Base-by-base conservation (phyloP, 1,140 invertebrate species). In the Atta cephalotes region DNA sequence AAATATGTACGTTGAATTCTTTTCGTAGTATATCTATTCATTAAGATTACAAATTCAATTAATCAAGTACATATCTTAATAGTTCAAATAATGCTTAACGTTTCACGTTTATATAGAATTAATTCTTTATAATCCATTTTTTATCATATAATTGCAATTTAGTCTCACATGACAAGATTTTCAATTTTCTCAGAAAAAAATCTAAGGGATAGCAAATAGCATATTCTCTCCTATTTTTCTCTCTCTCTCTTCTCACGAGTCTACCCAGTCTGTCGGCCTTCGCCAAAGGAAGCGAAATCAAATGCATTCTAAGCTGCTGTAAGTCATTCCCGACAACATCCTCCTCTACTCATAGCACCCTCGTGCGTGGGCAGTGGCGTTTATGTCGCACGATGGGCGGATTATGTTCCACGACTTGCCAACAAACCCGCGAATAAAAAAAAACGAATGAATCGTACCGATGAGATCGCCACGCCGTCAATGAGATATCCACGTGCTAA, bases 401-500 rank as follows among this genome's bases (percentile, higher is more conserved):
- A 78, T 88, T 84, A 58, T 86, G 81, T 81, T 65, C 49, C 51
- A 58, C 62, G 71, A 63, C 74, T 62, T 78, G 35, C 85, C 84
- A 58, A 53, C 56, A 87, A 87, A 70, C 58, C 49, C 51, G 51
- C 39, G 51, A 56, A 58, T 45, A 88, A 58, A 71, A 45, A 68
- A 68, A 68, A 89, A 76, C 70, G 89, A 90, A 91, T 92, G 92
- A 84, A 91, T 65, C 81, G 86, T 56, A 39, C 21, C 65, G 87
- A 76, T 78, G 60, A 78, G 81, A 45, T 16, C 76, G 81, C n/a
- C 60, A 14, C 18, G 51, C 70, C 60, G 87, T 90, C 89, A 89
- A 92, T 91, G 87, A 74, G 86, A 87, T 70, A 56, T 86, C 85
- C 79, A 71, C 72, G 65, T 87, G 89, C 88, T 93, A 92, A 93